Percentiles rank a stretch among this genome's conserved stretches.
Evolutionary conservation across 2,888 invertebrate species (phyloP).

Genomic region (Macaria liturata): DNA sequence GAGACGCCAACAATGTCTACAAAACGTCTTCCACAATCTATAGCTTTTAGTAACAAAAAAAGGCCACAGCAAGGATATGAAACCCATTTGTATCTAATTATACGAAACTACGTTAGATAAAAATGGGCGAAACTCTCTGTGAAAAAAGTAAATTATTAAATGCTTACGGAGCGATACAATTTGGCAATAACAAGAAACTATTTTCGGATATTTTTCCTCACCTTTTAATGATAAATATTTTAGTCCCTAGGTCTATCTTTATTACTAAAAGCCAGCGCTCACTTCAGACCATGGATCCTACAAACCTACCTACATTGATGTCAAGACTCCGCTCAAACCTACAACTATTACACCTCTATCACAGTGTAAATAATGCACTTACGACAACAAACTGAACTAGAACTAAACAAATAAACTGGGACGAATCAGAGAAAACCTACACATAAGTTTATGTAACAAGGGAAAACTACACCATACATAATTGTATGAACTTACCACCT

Average conservation of each 20-base stretch:
- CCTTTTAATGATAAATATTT: too few species aligned
- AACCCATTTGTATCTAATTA: too few species aligned
- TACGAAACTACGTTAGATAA: too few species aligned
- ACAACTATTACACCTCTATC: conserved; percentile 77
- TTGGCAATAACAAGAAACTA: too few species aligned
- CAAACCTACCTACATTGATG: conserved; percentile 55
- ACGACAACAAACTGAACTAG: conserved; percentile 60
- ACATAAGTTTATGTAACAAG: conserved; percentile 42
- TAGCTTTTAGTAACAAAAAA: conserved; percentile 14
- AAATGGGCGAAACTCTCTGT: too few species aligned
- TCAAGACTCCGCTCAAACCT: conserved; percentile 71
- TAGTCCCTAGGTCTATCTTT: not conserved
- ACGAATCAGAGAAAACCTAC: conserved; percentile 44
- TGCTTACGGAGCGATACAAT: too few species aligned
- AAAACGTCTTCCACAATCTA: conserved; percentile 7
- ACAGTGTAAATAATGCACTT: conserved; percentile 83
- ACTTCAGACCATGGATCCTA: conserved; percentile 33
- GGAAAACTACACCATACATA: conserved; percentile 44
- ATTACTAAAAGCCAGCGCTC: conserved; percentile 16
- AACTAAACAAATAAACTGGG: conserved; percentile 51
- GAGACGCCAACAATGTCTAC: too few species aligned
- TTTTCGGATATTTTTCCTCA: too few species aligned
- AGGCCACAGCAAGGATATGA: not conserved
- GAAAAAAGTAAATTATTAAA: too few species aligned
- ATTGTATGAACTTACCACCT: conserved; percentile 34